Evolutionary conservation across 2,888 invertebrate species (phyloP).

Genomic region (Clitarchus hookeri): DNA sequence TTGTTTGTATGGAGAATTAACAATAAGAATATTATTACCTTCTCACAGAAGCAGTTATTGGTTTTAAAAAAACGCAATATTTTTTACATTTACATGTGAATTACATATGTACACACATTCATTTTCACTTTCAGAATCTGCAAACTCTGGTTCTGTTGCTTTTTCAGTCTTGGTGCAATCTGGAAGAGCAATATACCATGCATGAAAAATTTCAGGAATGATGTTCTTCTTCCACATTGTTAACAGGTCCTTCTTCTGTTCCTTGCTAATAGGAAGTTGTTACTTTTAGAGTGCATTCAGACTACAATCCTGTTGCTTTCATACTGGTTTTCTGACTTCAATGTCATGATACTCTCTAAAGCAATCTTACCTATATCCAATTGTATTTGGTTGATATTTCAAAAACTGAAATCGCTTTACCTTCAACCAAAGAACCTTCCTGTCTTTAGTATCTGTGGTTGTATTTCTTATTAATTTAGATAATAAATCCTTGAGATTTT

Average conservation of each 20-base stretch:
- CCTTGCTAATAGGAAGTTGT: conserved; percentile 1
- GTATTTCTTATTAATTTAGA: not conserved
- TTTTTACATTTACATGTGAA: too few relatives aligned
- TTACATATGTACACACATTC: not conserved
- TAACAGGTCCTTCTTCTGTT: not conserved
- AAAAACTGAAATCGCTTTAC: not conserved
- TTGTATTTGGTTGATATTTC: not conserved
- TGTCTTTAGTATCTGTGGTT: not conserved
- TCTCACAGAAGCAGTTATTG: too few relatives aligned
- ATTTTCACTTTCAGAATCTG: not conserved
- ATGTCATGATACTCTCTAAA: not conserved
- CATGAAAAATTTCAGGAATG: not conserved
- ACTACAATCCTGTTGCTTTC: not conserved
- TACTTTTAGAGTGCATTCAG: not conserved
- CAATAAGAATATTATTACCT: too few relatives aligned
- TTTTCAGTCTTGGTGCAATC: not conserved
- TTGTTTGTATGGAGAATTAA: too few relatives aligned
- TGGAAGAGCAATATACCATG: not conserved
- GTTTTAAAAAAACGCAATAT: too few relatives aligned
- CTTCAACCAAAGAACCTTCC: not conserved
- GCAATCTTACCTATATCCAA: not conserved
- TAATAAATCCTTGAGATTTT: not conserved
- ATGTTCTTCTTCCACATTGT: not conserved
- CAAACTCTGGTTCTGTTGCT: not conserved
- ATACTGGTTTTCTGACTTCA: not conserved